A percentile compares a stretch with the other conserved stretches of the same genome.
Evolutionary conservation across 2,888 invertebrate species (phyloP).

Genomic region (Balanococcus diminutus): DNA sequence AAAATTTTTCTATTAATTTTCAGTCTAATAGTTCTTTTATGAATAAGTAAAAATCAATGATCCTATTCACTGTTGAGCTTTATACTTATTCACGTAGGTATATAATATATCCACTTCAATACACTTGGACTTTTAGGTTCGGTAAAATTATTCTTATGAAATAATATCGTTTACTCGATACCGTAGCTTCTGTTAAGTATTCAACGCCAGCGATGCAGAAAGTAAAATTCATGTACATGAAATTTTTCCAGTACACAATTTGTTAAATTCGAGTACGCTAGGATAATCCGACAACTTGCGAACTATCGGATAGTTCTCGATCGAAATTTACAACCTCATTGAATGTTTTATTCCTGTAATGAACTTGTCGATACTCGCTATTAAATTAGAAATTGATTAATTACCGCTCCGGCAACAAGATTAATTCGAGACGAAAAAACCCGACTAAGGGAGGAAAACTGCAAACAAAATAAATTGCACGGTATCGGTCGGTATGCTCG

Average conservation of each 20-base stretch:
- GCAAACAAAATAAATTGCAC: slow-evolving; percentile 21
- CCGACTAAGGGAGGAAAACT: neutral
- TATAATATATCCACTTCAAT: too few relatives aligned
- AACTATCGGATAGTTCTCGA: slow-evolving; percentile 12
- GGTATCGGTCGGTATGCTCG: slow-evolving; percentile 6
- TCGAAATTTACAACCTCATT: slow-evolving; percentile 36
- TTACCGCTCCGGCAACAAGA: slow-evolving; percentile 31
- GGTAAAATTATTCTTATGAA: too few relatives aligned
- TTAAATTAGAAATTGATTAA: slow-evolving; percentile 44
- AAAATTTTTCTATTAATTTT: too few relatives aligned
- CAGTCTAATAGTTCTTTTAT: too few relatives aligned
- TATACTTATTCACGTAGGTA: too few relatives aligned
- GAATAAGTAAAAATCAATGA: too few relatives aligned
- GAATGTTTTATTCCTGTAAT: slow-evolving; percentile 39
- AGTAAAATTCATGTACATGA: neutral
- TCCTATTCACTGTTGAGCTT: too few relatives aligned
- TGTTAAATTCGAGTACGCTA: slow-evolving; percentile 4
- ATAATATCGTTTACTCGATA: too few relatives aligned
- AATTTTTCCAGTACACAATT: slow-evolving; percentile 16
- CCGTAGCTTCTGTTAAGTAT: neutral
- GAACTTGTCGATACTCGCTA: slow-evolving; percentile 38
- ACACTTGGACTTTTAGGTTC: too few relatives aligned
- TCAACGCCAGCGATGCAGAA: neutral
- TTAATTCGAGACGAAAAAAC: slow-evolving; percentile 20
- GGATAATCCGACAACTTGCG: neutral